Evolutionary conservation across 1,140 invertebrate genomes (phyloP).

Genomic region (Cyphomyrmex costatus): DNA sequence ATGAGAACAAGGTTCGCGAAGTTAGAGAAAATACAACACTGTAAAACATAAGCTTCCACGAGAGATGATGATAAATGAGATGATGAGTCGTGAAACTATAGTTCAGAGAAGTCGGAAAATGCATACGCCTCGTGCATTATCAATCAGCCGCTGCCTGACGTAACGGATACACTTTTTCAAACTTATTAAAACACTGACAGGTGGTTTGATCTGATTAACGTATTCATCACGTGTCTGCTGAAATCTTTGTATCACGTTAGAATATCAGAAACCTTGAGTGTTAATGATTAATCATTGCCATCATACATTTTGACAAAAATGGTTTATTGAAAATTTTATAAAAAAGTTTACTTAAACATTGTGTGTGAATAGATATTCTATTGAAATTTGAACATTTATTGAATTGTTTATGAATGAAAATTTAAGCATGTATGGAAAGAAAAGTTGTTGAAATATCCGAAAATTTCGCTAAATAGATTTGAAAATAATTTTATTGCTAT

Average conservation of each 20-base stretch:
- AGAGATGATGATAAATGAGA: constrained; percentile 57
- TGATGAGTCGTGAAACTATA: constrained; percentile 50
- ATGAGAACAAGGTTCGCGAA: constrained; percentile 1
- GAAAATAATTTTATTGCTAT: no score
- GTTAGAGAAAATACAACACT: constrained; percentile 27
- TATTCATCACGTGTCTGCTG: constrained; percentile 15
- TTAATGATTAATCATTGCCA: not conserved
- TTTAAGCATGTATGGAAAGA: no score
- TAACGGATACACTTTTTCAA: constrained; percentile 42
- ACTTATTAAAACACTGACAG: constrained; percentile 54
- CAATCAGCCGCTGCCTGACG: constrained; percentile 42
- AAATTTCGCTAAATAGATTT: no score
- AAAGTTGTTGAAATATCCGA: no score
- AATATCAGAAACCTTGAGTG: not conserved
- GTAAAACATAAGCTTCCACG: constrained; percentile 43
- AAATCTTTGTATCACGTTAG: not conserved
- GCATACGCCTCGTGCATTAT: constrained; percentile 49
- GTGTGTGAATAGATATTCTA: no score
- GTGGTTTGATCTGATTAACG: constrained; percentile 52
- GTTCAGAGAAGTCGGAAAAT: constrained; percentile 39
- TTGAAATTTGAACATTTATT: no score
- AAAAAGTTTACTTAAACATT: no score
- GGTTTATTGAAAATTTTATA: no score
- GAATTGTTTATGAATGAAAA: no score
- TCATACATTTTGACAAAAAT: not conserved